Conservation (phyloP, 2,797 vertebrate genomes). For the Nannoperca obscura region DNA sequence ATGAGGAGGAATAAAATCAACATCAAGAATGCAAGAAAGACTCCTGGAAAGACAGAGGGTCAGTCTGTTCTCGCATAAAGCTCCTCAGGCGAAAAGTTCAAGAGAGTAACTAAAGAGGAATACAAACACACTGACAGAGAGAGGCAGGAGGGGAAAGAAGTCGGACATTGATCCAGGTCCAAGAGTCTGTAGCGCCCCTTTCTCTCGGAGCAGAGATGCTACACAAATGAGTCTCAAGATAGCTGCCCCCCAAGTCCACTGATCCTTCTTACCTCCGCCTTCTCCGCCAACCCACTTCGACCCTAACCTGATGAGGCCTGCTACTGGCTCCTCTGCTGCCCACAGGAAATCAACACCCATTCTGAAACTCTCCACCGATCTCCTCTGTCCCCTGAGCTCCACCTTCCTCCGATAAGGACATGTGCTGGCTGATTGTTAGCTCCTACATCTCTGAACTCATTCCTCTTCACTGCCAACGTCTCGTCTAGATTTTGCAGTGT, state of each 20-base stretch:
- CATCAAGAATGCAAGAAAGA: slow-evolving; percentile 11
- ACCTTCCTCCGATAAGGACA: slow-evolving; percentile 64
- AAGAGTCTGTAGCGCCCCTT: slow-evolving; percentile 16
- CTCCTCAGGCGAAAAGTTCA: slow-evolving; percentile 29
- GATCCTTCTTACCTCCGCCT: slow-evolving; percentile 36
- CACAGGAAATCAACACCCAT: slow-evolving; percentile 72
- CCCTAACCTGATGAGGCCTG: slow-evolving; percentile 45
- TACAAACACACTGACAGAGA: slow-evolving; percentile 23
- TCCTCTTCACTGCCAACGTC: slow-evolving; percentile 24
- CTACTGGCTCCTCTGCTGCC: slow-evolving; percentile 50
- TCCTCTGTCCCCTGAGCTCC: slow-evolving; percentile 59
- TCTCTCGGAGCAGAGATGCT: slow-evolving; percentile 29
- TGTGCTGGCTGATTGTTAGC: slow-evolving; percentile 25
- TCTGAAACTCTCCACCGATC: slow-evolving; percentile 55
- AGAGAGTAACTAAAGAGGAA: slow-evolving; percentile 20
- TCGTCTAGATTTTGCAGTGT: slow-evolving; percentile 6
- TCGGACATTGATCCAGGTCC: slow-evolving; percentile 50
- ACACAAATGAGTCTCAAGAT: slow-evolving; percentile 70
- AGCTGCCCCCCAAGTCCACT: slow-evolving; percentile 49
- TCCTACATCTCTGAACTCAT: slow-evolving; percentile 36
- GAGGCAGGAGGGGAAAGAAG: slow-evolving; percentile 6
- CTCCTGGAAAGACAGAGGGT: not conserved
- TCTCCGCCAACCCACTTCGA: slow-evolving; percentile 16
- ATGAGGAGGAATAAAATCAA: slow-evolving; percentile 6
- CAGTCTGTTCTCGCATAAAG: not conserved